Evolutionary conservation across 2,113 vertebrate species (phyloP), one percentile per base, ranked within the genome.

Genomic region (Pterocles burchelli): DNA sequence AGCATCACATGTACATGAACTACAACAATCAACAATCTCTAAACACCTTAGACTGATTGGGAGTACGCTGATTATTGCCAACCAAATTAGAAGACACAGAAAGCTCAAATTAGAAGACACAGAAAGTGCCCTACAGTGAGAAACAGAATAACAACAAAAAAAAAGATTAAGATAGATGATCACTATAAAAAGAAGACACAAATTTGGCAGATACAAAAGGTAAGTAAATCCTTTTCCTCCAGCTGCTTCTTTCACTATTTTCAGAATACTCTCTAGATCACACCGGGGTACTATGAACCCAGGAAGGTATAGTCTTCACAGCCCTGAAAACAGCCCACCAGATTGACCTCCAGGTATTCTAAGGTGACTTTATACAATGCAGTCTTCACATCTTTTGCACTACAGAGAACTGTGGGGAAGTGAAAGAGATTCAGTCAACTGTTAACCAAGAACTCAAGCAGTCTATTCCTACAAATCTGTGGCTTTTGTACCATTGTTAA

Each of bases 51-150:
- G 68, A 66, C 52, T 78, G 52, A 75, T 14, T 63, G 31, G 48
- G 34, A 96, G 26, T 41, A 88, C 68, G 55, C 20, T 54, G 83
- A 86, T 86, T 74, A 80, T 38, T 72, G 41, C 57, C 61, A 94
- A 85, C 52, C 76, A 87, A 86, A 93, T 71, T 55, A 79, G 36
- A 84, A 90, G 79, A 62, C n/a, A n/a, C n/a, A n/a, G n/a, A n/a
- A n/a, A n/a, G n/a, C n/a, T n/a, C 76, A 87, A 86, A 93, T 71
- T 55, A 79, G 36, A 84, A 90, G 79, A 62, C 61, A 73, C 0
- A 58, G 38, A 41, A 94, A 59, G 11, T 25, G n/a, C 51, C 71
- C 79, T 46, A 57, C 0, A 0, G 65, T n/a, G 15, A 90, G 55
- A 90, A 70, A 59, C 8, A 88, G 54, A 63, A 51, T 22, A 45